Conservation (phyloP, 2,113 vertebrate genomes). For the Phalacrocorax carbo region DNA sequence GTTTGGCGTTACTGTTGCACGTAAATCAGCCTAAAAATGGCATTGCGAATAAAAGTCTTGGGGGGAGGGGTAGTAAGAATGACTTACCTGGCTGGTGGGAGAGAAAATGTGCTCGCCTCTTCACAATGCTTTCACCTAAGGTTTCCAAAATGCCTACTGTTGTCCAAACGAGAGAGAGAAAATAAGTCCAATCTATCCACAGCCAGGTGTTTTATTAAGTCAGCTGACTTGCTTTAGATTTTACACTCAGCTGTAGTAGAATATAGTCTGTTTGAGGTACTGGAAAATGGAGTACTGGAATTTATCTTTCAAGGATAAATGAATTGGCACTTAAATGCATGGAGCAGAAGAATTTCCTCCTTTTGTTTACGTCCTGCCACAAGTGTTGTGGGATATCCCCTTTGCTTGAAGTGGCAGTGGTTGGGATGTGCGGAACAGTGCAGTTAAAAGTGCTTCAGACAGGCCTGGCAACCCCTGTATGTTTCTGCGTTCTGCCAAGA, state of each 20-base stretch:
- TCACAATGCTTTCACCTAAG: background rate
- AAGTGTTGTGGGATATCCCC: background rate
- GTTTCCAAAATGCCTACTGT: background rate
- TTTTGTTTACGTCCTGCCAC: background rate
- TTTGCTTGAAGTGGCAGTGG: background rate
- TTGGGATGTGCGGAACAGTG: background rate
- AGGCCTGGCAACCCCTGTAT: background rate
- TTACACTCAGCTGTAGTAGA: background rate
- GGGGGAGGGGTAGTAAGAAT: background rate
- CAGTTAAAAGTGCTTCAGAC: background rate
- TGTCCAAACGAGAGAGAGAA: background rate
- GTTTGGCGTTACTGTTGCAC: rapidly evolving
- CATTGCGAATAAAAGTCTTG: background rate
- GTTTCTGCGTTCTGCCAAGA: background rate
- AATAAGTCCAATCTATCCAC: background rate
- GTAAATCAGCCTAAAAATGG: background rate
- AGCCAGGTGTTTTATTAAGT: background rate
- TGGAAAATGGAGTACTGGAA: background rate
- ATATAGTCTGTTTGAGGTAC: background rate
- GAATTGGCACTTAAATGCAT: background rate
- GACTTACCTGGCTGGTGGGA: background rate
- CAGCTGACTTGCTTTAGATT: background rate
- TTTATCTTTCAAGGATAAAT: background rate
- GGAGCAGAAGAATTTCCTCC: background rate
- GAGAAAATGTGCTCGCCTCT: background rate